A percentile compares a stretch with the other conserved stretches of the same genome.
These are phyloP conservation scores for Monomorium pharaonis DNA, from an alignment of 1,140 invertebrate genomes.

Conservation along the genomic window DNA sequence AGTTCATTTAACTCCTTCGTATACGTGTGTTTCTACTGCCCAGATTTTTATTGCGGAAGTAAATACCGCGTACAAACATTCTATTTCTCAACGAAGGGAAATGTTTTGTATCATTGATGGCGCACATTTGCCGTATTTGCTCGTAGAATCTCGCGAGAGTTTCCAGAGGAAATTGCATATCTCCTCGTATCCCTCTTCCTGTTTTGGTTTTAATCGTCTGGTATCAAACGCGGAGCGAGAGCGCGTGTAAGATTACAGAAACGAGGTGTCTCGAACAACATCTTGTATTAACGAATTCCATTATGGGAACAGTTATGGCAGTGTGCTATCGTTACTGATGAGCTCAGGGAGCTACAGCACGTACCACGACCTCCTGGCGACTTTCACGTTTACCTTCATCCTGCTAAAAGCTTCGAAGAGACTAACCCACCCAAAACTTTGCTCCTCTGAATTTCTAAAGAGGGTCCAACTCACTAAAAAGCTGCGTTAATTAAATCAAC, in stretches of 20 bases:
- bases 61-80: not conserved
- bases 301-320: constrained; percentile 77
- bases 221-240: constrained; percentile 36
- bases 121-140: constrained; percentile 15
- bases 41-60: not conserved
- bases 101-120: not conserved
- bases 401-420: constrained; percentile 63
- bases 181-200: not conserved
- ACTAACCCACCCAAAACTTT: constrained; percentile 37
- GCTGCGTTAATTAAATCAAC: constrained; percentile 62
- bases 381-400: constrained; percentile 66
- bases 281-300: constrained; percentile 82
- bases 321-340: constrained; percentile 75
- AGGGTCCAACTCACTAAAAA: constrained; percentile 49
- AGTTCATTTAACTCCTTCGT: not conserved
- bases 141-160: constrained; percentile 12
- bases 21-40: not conserved
- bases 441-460: constrained; percentile 60
- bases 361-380: constrained; percentile 58
- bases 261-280: constrained; percentile 76
- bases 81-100: not conserved
- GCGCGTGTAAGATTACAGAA: constrained; percentile 68
- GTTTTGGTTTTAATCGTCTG: constrained; percentile 43
- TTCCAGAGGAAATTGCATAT: constrained; percentile 20
- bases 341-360: constrained; percentile 71